Evolutionary conservation across 1,140 invertebrate species (phyloP), one percentile per base, ranked within the genome.

Genomic region (Diachasmimorpha longicaudata): DNA sequence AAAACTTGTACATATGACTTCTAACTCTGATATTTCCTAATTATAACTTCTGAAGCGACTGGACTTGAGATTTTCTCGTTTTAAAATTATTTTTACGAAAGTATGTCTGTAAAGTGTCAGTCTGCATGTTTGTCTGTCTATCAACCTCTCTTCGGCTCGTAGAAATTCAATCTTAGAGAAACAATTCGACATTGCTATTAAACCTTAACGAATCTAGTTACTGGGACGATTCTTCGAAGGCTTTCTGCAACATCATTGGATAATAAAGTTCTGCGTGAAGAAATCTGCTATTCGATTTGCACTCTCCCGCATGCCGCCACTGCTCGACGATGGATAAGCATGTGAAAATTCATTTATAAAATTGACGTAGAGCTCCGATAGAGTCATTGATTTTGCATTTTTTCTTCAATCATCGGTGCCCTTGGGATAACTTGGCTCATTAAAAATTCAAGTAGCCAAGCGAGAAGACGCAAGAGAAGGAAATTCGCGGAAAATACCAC

Each of bases 381-480:
- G 31, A 31, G 31, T 31, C 31, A 31, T 31, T 31, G 31, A 31
- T 31, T 31, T 31, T 31, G 2, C 31, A 31, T 31, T 31, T 31
- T 31, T 31, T 70, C 42, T 70, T 19, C 39, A 19, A 37, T 39
- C 68, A 70, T 11, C 44, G 31, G 10, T 70, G n/a, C 19, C 5
- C 48, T 16, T 19, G 9, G 48, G n/a, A 55, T 55, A 19, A 55
- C n/a, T 19, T 0, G 6, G 19, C 6, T 55, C 14, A 55, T 4
- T 16, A 10, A 14, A 31, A 16, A 55, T 55, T 4, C 1, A 55
- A 55, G 19, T 55, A 55, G 14, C 5, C 8, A n/a, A 55, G 48
- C 48, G 48, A 75, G 31, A 31, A 31, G 73, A 79, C 71, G 66
- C 67, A 55, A 55, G 76, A 74, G 58, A 69, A 72, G 44, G 36